Percentiles rank a stretch among this genome's conserved stretches.
phyloP scores from a whole-genome alignment of 2,888 invertebrate genomes.

The Idaea straminata region DNA sequence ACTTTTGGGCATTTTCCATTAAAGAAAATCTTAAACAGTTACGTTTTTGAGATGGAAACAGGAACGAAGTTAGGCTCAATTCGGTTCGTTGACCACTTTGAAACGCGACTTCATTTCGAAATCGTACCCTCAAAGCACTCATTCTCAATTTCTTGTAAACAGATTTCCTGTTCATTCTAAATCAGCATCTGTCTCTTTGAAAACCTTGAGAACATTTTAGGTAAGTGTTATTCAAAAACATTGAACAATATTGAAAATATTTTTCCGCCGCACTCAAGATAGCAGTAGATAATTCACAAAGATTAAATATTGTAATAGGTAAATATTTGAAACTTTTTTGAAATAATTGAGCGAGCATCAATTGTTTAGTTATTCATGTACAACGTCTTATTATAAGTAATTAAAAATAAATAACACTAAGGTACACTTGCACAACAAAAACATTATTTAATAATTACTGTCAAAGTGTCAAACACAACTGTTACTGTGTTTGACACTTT shows the following conservation, averaged over 20 bases:
- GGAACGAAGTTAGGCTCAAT: not conserved
- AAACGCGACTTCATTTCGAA: not conserved
- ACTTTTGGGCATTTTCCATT: not conserved
- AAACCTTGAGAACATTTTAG: not conserved
- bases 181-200: not conserved
- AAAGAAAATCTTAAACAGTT: not conserved
- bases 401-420: too few species aligned
- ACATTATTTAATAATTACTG: too few species aligned
- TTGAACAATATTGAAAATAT: not conserved
- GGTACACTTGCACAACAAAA: too few species aligned
- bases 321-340: too few species aligned
- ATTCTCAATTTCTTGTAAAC: not conserved
- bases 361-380: too few species aligned
- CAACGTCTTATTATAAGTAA: too few species aligned
- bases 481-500: too few species aligned
- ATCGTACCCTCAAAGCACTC: not conserved
- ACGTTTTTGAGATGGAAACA: not conserved
- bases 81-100: slow-evolving; percentile 1
- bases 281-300: too few species aligned
- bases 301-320: too few species aligned
- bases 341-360: too few species aligned
- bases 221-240: not conserved
- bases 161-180: not conserved
- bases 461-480: too few species aligned
- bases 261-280: not conserved